Evolutionary conservation across 2,888 invertebrate genomes (phyloP).

Genomic region (Schizaphis graminum): DNA sequence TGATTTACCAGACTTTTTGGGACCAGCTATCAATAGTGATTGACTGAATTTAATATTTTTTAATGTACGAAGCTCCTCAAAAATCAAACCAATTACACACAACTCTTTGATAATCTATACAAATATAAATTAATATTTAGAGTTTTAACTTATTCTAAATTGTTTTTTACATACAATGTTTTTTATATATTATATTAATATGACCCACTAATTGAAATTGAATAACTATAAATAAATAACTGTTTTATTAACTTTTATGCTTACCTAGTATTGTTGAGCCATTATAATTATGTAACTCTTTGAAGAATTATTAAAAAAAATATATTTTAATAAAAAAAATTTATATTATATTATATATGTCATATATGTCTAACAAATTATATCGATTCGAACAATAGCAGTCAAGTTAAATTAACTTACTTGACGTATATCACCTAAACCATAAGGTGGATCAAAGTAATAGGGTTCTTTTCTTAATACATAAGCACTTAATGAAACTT

Average conservation of each 20-base stretch:
- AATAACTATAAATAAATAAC: not conserved
- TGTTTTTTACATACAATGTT: too few relatives aligned
- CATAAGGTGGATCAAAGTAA: not conserved
- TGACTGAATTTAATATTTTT: not conserved
- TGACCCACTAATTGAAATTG: not conserved
- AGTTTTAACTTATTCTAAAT: not conserved
- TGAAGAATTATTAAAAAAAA: not conserved
- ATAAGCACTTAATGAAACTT: not conserved
- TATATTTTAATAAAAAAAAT: too few relatives aligned
- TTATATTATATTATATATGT: too few relatives aligned
- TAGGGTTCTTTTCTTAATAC: conserved; percentile 32
- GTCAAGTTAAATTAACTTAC: conserved; percentile 18
- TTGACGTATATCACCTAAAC: conserved; percentile 53
- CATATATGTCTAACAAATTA: too few relatives aligned
- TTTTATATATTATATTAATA: not conserved
- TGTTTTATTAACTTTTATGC: not conserved
- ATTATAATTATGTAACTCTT: not conserved
- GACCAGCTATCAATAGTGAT: conserved; percentile 46
- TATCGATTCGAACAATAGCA: too few relatives aligned
- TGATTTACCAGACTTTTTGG: conserved; percentile 43
- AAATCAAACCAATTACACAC: conserved; percentile 33
- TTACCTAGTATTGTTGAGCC: not conserved
- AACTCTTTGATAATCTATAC: conserved; percentile 50
- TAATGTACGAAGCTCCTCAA: not conserved
- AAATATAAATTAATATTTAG: not conserved